Percentiles rank a stretch among this genome's conserved stretches.
Conservation (phyloP, 2,888 invertebrate species). For the Cynaeus angustus region DNA sequence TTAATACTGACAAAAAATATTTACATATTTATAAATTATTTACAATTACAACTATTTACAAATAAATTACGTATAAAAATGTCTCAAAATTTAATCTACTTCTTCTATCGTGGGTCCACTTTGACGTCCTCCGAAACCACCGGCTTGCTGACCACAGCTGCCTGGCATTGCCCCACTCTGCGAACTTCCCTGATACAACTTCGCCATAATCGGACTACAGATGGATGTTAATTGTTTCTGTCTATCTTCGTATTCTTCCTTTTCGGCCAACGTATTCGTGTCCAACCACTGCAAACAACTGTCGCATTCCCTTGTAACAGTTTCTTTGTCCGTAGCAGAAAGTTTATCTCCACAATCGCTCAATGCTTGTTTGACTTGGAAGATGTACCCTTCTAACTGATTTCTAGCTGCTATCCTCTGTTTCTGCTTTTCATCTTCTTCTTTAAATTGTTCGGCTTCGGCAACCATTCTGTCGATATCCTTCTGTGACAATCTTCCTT, state of each 20-base stretch:
- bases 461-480: constrained; percentile 87
- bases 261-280: constrained; percentile 78
- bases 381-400: constrained; percentile 81
- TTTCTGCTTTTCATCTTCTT: constrained; percentile 81
- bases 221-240: constrained; percentile 72
- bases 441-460: constrained; percentile 83
- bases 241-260: constrained; percentile 79
- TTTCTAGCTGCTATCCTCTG: constrained; percentile 81
- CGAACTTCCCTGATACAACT: constrained; percentile 67
- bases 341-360: constrained; percentile 79
- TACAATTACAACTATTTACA: no score
- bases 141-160: constrained; percentile 58
- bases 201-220: constrained; percentile 78
- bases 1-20: no score
- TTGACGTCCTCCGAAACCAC: constrained; percentile 50
- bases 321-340: constrained; percentile 77
- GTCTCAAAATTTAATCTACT: neutral
- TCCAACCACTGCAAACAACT: constrained; percentile 80
- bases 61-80: no score
- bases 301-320: constrained; percentile 73
- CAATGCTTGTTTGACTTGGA: constrained; percentile 79
- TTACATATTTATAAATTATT: no score
- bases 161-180: constrained; percentile 54
- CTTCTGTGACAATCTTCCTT: constrained; percentile 85
- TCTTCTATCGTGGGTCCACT: constrained; percentile 57